Evolutionary conservation across 2,797 vertebrate species (phyloP), one percentile per base, ranked within the genome.

Genomic region (Cyclopterus lumpus): DNA sequence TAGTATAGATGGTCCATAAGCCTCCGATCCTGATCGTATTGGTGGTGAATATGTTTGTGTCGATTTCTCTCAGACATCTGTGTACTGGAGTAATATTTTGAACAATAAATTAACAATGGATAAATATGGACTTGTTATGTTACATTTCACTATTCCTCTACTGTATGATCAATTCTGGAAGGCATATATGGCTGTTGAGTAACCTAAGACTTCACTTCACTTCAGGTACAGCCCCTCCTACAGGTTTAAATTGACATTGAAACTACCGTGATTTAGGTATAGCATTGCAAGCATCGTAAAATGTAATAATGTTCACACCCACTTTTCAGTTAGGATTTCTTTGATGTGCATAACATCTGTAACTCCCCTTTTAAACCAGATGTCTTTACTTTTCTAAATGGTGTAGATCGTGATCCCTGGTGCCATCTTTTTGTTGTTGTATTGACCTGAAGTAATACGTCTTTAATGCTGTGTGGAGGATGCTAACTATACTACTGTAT

Each of bases 241-340:
- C 65, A 38, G 11, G 11, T 62, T 53, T 28, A 55, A 22, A 61
- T 30, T 40, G 46, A 14, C 69, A 53, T 6, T 72, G 55, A 69
- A 58, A 62, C 54, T 16, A 36, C 49, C 1, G 5, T 83, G 64
- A 72, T 64, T 48, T 40, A 74, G n/a, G 70, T 28, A 64, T 51
- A 44, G 49, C 48, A 59, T 34, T 55, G 49, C 15, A 67, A 55
- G 26, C 26, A 48, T 71, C 58, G 22, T 65, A 63, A 70, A 71
- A 71, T 61, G 40, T 36, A 24, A 49, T 63, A 26, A 57, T 55
- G 24, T 67, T 69, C 46, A 53, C 26, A 49, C 32, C 24, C 42
- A 38, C 49, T 55, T 55, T 62, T 57, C 55, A 75, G 26, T 40
- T 9, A 78, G 12, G 2, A 8, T 53, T 54, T 60, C 28, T 74